Conservation (phyloP, 2,888 invertebrate genomes). For the Eupeodes luniger region DNA sequence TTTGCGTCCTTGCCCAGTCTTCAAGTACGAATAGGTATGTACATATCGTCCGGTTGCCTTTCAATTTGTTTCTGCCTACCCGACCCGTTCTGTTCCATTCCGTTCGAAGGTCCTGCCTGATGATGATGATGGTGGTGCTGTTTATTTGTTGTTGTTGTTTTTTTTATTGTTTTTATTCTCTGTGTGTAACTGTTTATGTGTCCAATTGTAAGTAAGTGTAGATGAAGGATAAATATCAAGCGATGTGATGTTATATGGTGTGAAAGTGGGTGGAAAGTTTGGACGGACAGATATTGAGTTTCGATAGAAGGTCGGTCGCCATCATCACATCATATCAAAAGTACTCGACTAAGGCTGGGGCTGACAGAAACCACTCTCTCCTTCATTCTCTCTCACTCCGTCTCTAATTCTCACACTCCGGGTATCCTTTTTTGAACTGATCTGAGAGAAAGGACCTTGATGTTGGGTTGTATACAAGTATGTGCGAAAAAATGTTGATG, state of each 20-base stretch:
- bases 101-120: constrained; percentile 13
- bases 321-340: constrained; percentile 4
- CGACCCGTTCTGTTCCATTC: not conserved
- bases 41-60: constrained; percentile 69
- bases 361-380: not conserved
- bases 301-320: constrained; percentile 63
- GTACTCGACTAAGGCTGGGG: constrained; percentile 36
- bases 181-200: constrained; percentile 43
- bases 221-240: constrained; percentile 44
- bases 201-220: constrained; percentile 55
- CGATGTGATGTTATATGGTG: constrained; percentile 5
- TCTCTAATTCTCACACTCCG: not conserved
- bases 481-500: not conserved
- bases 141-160: constrained; percentile 20
- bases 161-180: constrained; percentile 45
- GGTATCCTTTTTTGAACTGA: not conserved
- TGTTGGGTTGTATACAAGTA: not conserved
- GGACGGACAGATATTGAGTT: constrained; percentile 70
- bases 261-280: constrained; percentile 18
- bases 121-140: not conserved
- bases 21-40: constrained; percentile 71
- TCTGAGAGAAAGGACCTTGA: constrained; percentile 10
- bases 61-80: constrained; percentile 32
- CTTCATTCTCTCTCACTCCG: not conserved
- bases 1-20: constrained; percentile 72